These are phyloP conservation scores for Herminia tarsipennalis DNA, from an alignment of 2,888 invertebrate species.

Conservation along the genomic window DNA sequence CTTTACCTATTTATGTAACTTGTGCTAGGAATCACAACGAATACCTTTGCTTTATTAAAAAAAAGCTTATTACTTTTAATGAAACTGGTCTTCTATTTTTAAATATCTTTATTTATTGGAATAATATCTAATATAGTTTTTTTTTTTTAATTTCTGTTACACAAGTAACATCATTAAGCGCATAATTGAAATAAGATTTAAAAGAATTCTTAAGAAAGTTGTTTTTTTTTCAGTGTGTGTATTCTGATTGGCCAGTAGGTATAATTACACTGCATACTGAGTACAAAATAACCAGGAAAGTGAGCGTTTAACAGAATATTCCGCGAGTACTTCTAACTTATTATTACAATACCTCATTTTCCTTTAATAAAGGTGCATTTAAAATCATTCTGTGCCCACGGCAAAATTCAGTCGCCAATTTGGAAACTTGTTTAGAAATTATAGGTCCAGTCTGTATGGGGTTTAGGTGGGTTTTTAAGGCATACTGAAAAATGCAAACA, in stretches of 20 bases:
- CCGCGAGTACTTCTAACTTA: constrained; percentile 55
- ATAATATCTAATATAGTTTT: neutral
- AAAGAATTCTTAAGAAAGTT: too few species aligned
- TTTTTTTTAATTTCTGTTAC: neutral
- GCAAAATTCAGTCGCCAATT: constrained; percentile 80
- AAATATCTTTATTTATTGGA: too few species aligned
- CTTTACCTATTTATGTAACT: constrained; percentile 20
- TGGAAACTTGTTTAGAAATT: constrained; percentile 84
- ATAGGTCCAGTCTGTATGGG: constrained; percentile 74
- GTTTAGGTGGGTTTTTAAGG: constrained; percentile 58
- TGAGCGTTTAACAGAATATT: constrained; percentile 34
- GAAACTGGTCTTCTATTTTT: too few species aligned
- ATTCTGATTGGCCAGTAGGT: too few species aligned
- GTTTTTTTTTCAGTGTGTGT: too few species aligned
- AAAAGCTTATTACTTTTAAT: too few species aligned
- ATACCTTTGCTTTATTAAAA: too few species aligned
- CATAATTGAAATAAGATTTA: too few species aligned
- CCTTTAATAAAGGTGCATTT: constrained; percentile 77
- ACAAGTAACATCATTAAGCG: too few species aligned
- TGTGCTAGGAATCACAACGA: constrained; percentile 39
- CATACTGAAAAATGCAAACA: constrained; percentile 35
- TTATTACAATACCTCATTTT: constrained; percentile 81
- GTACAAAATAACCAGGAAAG: constrained; percentile 8
- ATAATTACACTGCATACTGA: neutral
- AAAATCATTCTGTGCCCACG: constrained; percentile 69